phyloP scores from a whole-genome alignment of 2,113 vertebrate species.

The Orcinus orca region DNA sequence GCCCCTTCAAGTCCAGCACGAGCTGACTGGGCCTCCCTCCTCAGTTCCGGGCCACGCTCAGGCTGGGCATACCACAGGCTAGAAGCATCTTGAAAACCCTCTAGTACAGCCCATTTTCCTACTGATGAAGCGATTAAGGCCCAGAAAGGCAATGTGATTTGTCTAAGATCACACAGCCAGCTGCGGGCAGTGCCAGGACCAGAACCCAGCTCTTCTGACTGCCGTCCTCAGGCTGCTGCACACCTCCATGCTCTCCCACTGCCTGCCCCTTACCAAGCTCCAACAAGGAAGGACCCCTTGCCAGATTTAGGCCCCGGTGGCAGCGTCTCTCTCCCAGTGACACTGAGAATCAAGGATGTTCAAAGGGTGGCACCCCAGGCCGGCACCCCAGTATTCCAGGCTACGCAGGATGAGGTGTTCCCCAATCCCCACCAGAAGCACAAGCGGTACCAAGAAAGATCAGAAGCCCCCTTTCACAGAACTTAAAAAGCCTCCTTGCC shows the following conservation, averaged over 20 bases:
- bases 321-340: neutral
- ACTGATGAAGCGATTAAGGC: neutral
- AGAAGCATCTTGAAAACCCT: neutral
- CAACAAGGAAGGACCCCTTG: neutral
- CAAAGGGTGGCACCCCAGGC: neutral
- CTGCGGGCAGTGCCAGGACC: too few species aligned
- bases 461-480: neutral
- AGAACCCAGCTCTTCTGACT: neutral
- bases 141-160: neutral
- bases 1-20: neutral
- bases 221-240: too few species aligned
- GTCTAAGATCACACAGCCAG: neutral
- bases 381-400: neutral
- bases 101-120: neutral
- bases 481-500: neutral
- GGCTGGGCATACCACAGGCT: neutral
- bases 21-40: neutral
- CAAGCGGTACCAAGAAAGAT: neutral
- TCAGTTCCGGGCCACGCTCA: neutral
- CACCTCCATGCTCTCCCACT: too few species aligned
- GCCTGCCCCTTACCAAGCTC: neutral
- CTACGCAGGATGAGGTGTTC: neutral
- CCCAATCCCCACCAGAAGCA: neutral
- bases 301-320: neutral
- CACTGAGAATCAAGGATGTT: neutral